phyloP scores from a whole-genome alignment of 2,113 vertebrate species.

The Pomatostomus ruficeps region DNA sequence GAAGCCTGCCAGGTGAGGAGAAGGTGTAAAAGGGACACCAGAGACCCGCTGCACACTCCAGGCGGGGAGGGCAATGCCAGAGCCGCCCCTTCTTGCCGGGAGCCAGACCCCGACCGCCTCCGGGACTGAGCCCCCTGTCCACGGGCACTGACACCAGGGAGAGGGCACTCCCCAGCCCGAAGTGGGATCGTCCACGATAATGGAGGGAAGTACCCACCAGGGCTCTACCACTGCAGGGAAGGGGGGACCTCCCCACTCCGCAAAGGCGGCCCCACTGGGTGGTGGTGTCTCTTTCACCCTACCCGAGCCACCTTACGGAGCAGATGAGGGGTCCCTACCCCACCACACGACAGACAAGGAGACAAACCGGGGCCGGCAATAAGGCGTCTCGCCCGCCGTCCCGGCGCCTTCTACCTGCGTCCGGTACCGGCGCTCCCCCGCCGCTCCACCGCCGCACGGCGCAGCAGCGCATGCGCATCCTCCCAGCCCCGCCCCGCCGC shows the following conservation, averaged over 20 bases:
- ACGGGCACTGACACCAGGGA: rapidly evolving
- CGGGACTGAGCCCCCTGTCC: background rate
- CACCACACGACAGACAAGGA: background rate
- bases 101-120: too few species aligned
- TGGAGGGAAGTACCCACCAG: rapidly evolving
- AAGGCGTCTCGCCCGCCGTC: too few species aligned
- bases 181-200: background rate
- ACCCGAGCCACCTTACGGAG: background rate
- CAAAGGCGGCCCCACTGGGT: background rate
- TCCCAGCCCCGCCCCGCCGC: rapidly evolving
- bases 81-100: background rate
- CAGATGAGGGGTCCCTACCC: rapidly evolving
- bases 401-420: background rate
- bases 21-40: background rate
- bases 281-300: too few species aligned
- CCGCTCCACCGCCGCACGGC: rapidly evolving
- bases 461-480: rapidly evolving
- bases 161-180: rapidly evolving
- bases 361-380: background rate
- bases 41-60: rapidly evolving
- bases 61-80: rapidly evolving
- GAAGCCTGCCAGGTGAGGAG: background rate
- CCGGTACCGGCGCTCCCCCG: background rate
- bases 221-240: background rate
- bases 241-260: rapidly evolving